Evolutionary conservation across 2,113 vertebrate species (phyloP), one percentile per base, ranked within the genome.

Genomic region (Astatotilapia flaviijosephi): DNA sequence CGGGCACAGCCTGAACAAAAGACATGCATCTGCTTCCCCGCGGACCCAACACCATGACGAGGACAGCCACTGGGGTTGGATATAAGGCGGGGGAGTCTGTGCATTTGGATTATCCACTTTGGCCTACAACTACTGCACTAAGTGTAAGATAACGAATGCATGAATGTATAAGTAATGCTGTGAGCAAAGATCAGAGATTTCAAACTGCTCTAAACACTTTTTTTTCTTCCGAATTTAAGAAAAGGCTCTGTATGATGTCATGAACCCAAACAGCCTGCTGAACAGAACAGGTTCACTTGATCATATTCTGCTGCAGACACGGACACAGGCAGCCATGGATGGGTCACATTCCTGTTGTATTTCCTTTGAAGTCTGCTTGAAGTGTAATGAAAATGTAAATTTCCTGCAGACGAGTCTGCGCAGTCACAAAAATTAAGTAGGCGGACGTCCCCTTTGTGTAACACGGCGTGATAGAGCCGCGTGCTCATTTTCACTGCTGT

Each of bases 1-100:
- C 3, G 6, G 35, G 62, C 33, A 68, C 62, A 21, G 35, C 62
- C 35, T 8, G 10, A 40, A 68, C 35, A 40, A 68, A 68, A 8
- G 21, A 9, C 62, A 40, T 40, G 5, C 11, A 40, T 68, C 35
- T 68, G 11, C 35, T 0, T 0, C 1, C 10, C 31, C 10, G 6
- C 17, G 1, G 31, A 0, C 6, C 9, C 33, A 5, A n/a, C 62
- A 21, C 19, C 19, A 14, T 68, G 33, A 68, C 4, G 6, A 68
- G 33, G 31, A 65, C 60, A 37, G 33, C 19, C 10, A 1, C 19
- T 21, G 33, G 33, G 33, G 19, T 21, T 21, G 19, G 33, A 21
- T 21, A 13, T 7, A 37, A 37, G 26, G 0, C 5, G 17, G 2
- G 31, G 31, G 4, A 12, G 3, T 35, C 31, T 65, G 31, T 35